A percentile compares a stretch with the other conserved stretches of the same genome.
phyloP scores from a whole-genome alignment of 2,113 vertebrate species.

The Albula goreensis region DNA sequence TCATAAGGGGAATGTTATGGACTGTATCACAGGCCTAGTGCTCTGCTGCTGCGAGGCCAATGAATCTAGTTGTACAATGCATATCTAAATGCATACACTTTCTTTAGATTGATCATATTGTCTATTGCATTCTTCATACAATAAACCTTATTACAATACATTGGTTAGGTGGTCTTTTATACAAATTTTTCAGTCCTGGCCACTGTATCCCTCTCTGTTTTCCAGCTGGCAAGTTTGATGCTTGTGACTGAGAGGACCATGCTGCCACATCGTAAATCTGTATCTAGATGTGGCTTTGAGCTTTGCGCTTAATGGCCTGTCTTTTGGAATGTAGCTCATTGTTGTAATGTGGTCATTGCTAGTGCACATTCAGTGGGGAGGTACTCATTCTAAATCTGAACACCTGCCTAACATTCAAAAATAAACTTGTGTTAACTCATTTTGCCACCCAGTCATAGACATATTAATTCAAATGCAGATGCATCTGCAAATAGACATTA shows the following conservation, averaged over 20 bases:
- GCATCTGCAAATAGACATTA: too few relatives aligned
- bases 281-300: background rate
- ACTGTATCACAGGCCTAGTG: constrained; percentile 1
- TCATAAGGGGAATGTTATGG: constrained; percentile 12
- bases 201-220: background rate
- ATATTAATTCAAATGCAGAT: too few relatives aligned
- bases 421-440: too few relatives aligned
- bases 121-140: background rate
- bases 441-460: too few relatives aligned
- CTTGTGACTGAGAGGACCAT: background rate
- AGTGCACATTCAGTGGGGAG: too few relatives aligned
- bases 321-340: background rate
- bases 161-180: background rate
- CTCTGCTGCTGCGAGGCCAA: background rate
- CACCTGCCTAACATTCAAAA: too few relatives aligned
- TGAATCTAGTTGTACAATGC: background rate
- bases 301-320: background rate
- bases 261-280: background rate
- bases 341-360: background rate
- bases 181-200: background rate
- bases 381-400: too few relatives aligned
- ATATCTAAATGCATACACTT: background rate
- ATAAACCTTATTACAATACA: background rate
- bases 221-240: background rate
- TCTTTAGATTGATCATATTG: background rate